Evolutionary conservation across 2,113 vertebrate species (phyloP).

Genomic region (Rallus limicola): DNA sequence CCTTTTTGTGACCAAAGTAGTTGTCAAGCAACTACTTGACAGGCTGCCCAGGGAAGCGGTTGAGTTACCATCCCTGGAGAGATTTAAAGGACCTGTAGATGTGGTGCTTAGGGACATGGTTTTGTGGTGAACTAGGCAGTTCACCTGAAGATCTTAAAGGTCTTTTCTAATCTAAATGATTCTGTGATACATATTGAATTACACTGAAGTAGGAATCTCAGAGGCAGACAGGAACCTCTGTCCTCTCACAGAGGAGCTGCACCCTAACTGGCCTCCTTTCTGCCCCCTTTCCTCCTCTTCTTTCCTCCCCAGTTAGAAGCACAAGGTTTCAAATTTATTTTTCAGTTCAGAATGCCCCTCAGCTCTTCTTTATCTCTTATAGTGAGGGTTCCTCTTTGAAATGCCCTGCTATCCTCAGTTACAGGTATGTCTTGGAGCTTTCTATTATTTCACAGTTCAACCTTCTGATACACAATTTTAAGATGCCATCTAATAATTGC

Average conservation of each 20-base stretch:
- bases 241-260: background rate
- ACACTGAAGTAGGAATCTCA: background rate
- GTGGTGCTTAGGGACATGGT: too few relatives aligned
- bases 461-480: background rate
- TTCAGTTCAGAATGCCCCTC: background rate
- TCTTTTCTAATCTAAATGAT: background rate
- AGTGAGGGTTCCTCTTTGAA: background rate
- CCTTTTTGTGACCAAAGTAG: accelerated
- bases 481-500: background rate
- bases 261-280: background rate
- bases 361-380: background rate
- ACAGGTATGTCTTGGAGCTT: background rate
- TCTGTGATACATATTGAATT: background rate
- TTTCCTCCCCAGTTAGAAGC: background rate
- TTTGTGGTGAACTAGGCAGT: background rate
- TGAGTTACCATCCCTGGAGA: background rate
- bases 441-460: background rate
- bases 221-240: background rate
- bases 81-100: accelerated
- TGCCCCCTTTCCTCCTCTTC: background rate
- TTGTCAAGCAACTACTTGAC: background rate
- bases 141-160: background rate
- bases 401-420: background rate
- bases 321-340: background rate
- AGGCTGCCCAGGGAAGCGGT: background rate